Evolutionary conservation across 2,113 vertebrate genomes (phyloP).

Genomic region (Prietella phreatophila): DNA sequence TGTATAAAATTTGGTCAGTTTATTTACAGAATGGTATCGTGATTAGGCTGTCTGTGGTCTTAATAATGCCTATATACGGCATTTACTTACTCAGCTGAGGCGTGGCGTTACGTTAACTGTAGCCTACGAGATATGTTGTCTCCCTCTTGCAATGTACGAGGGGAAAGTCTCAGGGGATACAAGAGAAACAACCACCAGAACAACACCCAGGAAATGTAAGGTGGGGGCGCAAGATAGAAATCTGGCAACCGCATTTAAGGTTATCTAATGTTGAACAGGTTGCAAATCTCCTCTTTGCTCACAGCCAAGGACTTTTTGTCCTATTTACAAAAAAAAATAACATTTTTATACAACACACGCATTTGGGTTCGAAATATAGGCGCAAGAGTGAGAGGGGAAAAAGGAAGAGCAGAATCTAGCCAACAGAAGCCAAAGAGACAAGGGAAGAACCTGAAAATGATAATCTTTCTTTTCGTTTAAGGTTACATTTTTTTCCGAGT

Average conservation of each 20-base stretch:
- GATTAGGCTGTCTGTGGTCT: not conserved
- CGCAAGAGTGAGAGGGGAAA: not conserved
- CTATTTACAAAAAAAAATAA: too few relatives aligned
- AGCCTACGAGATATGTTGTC: not conserved
- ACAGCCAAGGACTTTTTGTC: not conserved
- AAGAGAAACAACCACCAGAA: not conserved
- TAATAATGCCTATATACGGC: not conserved
- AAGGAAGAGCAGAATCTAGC: not conserved
- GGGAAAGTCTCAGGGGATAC: not conserved
- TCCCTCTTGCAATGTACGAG: not conserved
- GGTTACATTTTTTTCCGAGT: not conserved
- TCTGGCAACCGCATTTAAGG: not conserved
- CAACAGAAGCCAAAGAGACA: not conserved
- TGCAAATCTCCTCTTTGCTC: not conserved
- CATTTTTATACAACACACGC: not conserved
- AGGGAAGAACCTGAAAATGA: not conserved
- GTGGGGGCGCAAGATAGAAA: not conserved
- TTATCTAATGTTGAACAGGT: not conserved
- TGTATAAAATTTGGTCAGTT: not conserved
- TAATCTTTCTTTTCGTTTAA: not conserved
- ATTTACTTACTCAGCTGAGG: not conserved
- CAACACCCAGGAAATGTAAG: not conserved
- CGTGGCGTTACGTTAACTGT: not conserved
- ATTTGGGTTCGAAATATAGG: not conserved
- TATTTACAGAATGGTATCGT: too few relatives aligned